Evolutionary conservation across 2,888 invertebrate genomes (phyloP), one percentile per base, ranked within the genome.

Genomic region (Apamea sordens): DNA sequence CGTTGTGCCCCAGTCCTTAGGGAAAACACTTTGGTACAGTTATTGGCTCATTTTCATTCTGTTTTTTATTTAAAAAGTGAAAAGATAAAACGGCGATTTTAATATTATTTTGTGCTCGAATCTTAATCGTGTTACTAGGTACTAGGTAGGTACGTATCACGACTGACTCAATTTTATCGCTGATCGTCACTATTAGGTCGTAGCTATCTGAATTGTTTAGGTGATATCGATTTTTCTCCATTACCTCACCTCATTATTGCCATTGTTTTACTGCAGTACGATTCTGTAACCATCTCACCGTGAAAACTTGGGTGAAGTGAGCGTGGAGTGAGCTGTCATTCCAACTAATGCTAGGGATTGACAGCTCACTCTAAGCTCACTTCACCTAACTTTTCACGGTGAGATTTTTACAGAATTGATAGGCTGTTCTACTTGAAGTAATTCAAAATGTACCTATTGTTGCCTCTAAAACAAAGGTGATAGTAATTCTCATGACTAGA

Each of bases 11-110:
- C 67, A 72, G 85, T 80, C 78, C 73, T 77, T 70, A 65, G 72
- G 79, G 83, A 70, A 50, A 69, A 68, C 72, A 72, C 56, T 80
- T 83, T 80, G 44, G 69, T 79, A 59, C 44, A 79, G 18, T 77
- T 84, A 84, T 76, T 71, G 70, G 15, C 56, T 73, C 59, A 72
- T 77, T 82, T 77, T 79, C 77, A 77, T 87, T 77, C 18, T 73
- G 73, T 75, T 84, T 80, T 61, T 32, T 74, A 28, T 80, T 44
- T 59, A 36, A n/a, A 24, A 24, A 24, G 1, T 4, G 53, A 44
- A 76, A 56, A 24, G 0, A 28, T 8, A 15, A 47, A n/a, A n/a
- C 36, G 0, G 8, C 15, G 13, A 2, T 36, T 36, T 21, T 21
- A 4, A 47, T 47, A 47, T 47, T 47, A 28, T 69, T 47, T 28